Evolutionary conservation across 2,888 invertebrate genomes (phyloP).

Genomic region (Carcina quercana): DNA sequence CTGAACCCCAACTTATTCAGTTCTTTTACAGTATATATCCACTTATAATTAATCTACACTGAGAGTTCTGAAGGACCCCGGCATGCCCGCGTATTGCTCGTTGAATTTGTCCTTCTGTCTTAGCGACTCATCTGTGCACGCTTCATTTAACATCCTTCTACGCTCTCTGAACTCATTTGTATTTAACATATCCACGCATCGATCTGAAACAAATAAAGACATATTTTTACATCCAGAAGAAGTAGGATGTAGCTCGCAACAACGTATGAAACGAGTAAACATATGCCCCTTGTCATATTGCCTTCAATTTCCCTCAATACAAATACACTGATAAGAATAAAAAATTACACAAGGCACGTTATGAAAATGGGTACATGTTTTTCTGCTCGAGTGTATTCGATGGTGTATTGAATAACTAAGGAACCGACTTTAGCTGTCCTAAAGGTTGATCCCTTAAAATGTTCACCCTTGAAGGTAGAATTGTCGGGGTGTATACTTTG

Average conservation of each 20-base stretch:
- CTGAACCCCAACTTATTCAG: too few relatives aligned
- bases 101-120: conserved; percentile 29
- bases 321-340: too few relatives aligned
- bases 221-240: neutral
- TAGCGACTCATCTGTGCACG: conserved; percentile 30
- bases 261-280: neutral
- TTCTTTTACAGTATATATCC: too few relatives aligned
- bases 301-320: too few relatives aligned
- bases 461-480: too few relatives aligned
- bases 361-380: too few relatives aligned
- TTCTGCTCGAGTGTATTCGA: too few relatives aligned
- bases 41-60: conserved; percentile 20
- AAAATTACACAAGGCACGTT: too few relatives aligned
- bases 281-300: neutral
- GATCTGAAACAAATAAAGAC: conserved; percentile 20
- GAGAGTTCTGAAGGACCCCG: conserved; percentile 29
- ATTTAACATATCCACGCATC: conserved; percentile 23
- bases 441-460: too few relatives aligned
- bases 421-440: too few relatives aligned
- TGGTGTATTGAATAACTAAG: too few relatives aligned
- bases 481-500: too few relatives aligned
- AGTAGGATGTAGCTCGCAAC: neutral
- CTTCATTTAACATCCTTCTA: conserved; percentile 27
- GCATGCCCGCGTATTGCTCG: conserved; percentile 28
- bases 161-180: conserved; percentile 27